Evolutionary conservation across 2,888 invertebrate species (phyloP).

Genomic region (Stramonita haemastoma): DNA sequence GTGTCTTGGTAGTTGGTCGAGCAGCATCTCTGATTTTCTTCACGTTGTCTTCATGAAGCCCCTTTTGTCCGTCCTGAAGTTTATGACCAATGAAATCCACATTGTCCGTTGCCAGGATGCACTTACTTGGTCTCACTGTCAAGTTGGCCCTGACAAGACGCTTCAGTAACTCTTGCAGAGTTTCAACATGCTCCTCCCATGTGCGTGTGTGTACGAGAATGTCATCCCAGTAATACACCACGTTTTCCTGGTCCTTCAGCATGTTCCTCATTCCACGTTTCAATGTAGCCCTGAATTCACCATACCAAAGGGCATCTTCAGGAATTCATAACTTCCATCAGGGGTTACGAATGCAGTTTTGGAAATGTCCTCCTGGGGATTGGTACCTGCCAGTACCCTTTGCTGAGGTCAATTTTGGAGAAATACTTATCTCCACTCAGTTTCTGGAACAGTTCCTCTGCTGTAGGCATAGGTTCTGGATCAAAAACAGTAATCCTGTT

Average conservation of each 20-base stretch:
- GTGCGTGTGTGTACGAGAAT: neutral
- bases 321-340: neutral
- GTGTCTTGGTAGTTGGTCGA: neutral
- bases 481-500: neutral
- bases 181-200: neutral
- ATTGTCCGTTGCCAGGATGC: neutral
- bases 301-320: neutral
- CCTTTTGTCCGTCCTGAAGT: neutral
- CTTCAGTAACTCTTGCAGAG: neutral
- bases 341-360: neutral
- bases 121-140: neutral
- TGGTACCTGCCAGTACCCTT: neutral
- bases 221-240: neutral
- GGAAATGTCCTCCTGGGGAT: neutral
- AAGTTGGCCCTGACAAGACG: neutral
- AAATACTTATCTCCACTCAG: neutral
- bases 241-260: neutral
- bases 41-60: neutral
- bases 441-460: neutral
- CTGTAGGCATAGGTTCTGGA: neutral
- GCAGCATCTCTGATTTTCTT: neutral
- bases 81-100: neutral
- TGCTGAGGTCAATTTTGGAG: neutral
- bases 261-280: neutral
- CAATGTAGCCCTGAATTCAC: neutral